Evolutionary conservation across 1,140 invertebrate genomes (phyloP), one percentile per base, ranked within the genome.

Genomic region (Zaprionus ghesquierei): DNA sequence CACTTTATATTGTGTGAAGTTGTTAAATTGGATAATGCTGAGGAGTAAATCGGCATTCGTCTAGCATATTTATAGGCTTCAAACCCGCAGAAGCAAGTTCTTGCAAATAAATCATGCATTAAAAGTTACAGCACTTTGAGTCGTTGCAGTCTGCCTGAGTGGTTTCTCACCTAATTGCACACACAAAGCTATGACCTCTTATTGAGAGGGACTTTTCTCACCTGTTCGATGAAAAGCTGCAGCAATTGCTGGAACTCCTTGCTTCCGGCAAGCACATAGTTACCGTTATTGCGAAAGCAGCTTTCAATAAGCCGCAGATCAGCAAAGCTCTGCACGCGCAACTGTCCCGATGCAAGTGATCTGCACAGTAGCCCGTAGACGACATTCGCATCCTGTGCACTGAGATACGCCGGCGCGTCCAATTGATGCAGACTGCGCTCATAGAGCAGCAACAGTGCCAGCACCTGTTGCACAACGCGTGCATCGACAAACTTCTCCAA

Each of bases 401-500:
- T 69, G 49, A 71, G 79, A 54, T 77, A 89, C 38, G 50, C 20
- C n/a, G 62, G 56, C 20, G 53, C 55, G 31, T 86, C 82, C 55
- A 76, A 25, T 15, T 86, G 78, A 51, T 90, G 89, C 18, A 75
- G 38, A n/a, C 89, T 86, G 8, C 89, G 89, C 53, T 91, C 90
- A 65, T 85, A 82, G 6, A 92, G 63, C 51, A 92, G 63, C 50
- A 92, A 50, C 25, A 92, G 62, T 6, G 74, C 80, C 51, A 92
- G 54, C 54, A 91, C 77, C 73, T 89, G 90, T 74, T 92, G 90
- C 59, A 81, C 82, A n/a, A 71, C 65, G 20, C 64, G 71, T 12
- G 85, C 72, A 68, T 89, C 85, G 22, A 92, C 78, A 55, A 92
- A 92, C 75, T 92, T 92, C 68, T 91, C 89, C 62, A 92, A 63